Evolutionary conservation across 2,113 vertebrate genomes (phyloP).

Genomic region (Boulengeromyrus knoepffleri): DNA sequence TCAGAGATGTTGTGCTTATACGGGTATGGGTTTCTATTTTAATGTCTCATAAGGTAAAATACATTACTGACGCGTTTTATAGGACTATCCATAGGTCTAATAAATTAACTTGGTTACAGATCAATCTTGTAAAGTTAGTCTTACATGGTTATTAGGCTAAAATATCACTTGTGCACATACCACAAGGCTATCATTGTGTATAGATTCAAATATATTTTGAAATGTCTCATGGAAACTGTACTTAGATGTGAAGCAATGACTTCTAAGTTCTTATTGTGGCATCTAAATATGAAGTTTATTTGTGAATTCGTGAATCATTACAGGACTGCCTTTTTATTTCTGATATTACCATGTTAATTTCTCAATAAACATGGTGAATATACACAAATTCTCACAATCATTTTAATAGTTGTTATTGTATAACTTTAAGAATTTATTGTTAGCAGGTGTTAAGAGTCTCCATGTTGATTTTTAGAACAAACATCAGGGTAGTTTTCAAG

Average conservation of each 20-base stretch:
- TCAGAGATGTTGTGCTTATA: not conserved
- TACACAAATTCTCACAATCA: not conserved
- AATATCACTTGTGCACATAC: not conserved
- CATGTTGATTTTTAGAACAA: not conserved
- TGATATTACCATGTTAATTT: conserved; percentile 3
- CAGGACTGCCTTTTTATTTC: not conserved
- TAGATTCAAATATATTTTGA: conserved; percentile 3
- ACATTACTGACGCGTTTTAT: not conserved
- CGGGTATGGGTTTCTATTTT: not conserved
- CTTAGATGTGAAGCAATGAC: conserved; percentile 3
- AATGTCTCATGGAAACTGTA: not conserved
- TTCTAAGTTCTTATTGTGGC: not conserved
- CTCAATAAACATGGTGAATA: conserved; percentile 1
- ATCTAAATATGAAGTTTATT: conserved; percentile 1
- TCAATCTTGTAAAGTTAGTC: not conserved
- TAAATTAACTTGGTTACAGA: not conserved
- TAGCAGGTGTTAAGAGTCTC: not conserved
- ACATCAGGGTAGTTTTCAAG: not conserved
- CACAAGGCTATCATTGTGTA: not conserved
- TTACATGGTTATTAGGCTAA: not conserved
- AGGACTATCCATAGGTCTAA: not conserved
- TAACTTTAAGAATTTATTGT: not conserved
- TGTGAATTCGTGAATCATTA: not conserved
- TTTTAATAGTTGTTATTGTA: not conserved
- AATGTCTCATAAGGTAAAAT: not conserved